A percentile compares a stretch with the other conserved stretches of the same genome.
Evolutionary conservation across 2,888 invertebrate species (phyloP).

Genomic region (Catocala sponsa): DNA sequence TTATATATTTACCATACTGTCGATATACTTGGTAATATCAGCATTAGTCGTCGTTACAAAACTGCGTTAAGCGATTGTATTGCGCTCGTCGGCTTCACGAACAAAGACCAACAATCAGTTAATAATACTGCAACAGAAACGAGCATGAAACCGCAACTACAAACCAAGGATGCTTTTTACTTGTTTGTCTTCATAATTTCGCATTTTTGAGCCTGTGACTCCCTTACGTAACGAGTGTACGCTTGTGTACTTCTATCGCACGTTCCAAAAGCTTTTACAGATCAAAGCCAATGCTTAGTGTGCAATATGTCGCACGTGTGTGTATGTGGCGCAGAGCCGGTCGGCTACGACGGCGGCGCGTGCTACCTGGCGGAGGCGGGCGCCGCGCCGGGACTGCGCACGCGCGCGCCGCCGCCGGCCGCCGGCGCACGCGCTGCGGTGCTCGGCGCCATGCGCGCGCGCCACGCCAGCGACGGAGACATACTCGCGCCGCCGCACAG

Average conservation of each 20-base stretch:
- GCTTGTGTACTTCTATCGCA: conserved; percentile 8
- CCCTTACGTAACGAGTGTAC: no score
- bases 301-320: conserved; percentile 32
- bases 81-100: no score
- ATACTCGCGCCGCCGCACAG: conserved; percentile 74
- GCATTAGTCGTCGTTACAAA: no score
- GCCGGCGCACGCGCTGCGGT: conserved; percentile 19
- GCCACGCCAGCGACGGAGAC: conserved; percentile 80
- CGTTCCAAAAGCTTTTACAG: conserved; percentile 18
- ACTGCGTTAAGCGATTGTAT: no score
- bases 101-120: no score
- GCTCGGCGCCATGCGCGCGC: conserved; percentile 53
- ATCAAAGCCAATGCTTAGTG: conserved; percentile 33
- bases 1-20: no score
- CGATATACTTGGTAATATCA: no score
- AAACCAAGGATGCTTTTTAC: no score
- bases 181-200: no score
- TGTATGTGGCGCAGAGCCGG: conserved; percentile 63
- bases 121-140: no score
- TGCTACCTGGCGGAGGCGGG: conserved; percentile 66
- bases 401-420: conserved; percentile 20
- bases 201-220: neutral
- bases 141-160: no score
- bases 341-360: conserved; percentile 73
- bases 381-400: conserved; percentile 33